Base-by-base conservation (phyloP, 2,888 invertebrate species). In the Caenorhabditis parvicauda region DNA sequence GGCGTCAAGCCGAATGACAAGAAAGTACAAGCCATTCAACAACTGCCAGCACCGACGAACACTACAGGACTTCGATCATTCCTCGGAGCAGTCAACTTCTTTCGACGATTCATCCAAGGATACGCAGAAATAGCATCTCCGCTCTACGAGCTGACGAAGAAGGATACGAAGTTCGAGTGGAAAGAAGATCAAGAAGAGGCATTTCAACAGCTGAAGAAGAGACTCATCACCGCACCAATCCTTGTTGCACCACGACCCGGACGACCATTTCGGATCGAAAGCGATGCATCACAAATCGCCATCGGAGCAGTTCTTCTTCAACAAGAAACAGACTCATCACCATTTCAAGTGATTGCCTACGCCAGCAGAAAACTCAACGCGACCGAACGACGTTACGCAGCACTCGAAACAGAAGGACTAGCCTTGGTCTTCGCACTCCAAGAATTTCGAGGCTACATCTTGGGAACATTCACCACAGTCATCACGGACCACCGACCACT, bases 1-100 rank as follows among this genome's bases (percentile, higher is more conserved):
- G 71, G 71, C n/a, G 45, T 71, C 1, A 29, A 50, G 17, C 54
- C 66, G 1, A 48, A 69, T 25, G 61, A 60, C 0, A 46, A 52
- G 21, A 69, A 66, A 27, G 48, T 46, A 6, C 14, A 28, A 42
- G 62, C 62, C 12, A 38, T 65, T 9, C 25, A 12, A 1, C 21
- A 59, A 1, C 59, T 32, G 35, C 56, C 58, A 14, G 27, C 2
- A n/a, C 66, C 66, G 4, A 57, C 12, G 9, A 56, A 21, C 6
- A 25, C 29, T 12, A 54, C 42, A 3, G 57, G 53, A 21, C 51
- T 66, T 3, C 19, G 57, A 45, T 29, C 29, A 19, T 70, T 55
- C 25, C 17, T 64, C 1, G 64, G 67, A 35, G 22, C 54, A 12
- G 14, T 42, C 0, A n/a, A 28, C 3, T 67, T 50, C 42, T 58